These are phyloP conservation scores for Nasonia longicornis DNA, from an alignment of 1,140 invertebrate species.

Conservation along the genomic window DNA sequence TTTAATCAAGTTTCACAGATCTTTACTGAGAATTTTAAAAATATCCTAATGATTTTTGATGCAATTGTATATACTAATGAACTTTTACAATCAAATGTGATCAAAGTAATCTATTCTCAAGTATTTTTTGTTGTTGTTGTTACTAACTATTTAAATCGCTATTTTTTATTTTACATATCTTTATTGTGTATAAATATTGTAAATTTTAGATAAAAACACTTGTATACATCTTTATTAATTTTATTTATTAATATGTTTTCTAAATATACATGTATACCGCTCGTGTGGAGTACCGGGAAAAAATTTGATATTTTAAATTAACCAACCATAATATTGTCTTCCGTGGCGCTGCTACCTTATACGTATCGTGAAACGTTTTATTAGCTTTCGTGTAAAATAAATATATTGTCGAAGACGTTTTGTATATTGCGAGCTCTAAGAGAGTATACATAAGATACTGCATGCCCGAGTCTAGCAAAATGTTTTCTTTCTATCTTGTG, in stretches of 20 bases:
- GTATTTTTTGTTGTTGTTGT: background rate
- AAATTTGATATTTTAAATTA: slow-evolving; percentile 28
- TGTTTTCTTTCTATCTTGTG: background rate
- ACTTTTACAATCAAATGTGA: background rate
- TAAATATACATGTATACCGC: background rate
- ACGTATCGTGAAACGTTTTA: slow-evolving; percentile 31
- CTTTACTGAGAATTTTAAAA: background rate
- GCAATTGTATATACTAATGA: background rate
- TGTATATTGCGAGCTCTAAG: slow-evolving; percentile 22
- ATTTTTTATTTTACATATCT: slow-evolving; percentile 1
- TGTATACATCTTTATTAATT: background rate
- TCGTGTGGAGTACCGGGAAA: background rate
- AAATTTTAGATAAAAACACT: slow-evolving; percentile 4
- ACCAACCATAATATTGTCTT: slow-evolving; percentile 38
- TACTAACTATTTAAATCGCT: background rate
- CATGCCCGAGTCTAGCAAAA: background rate
- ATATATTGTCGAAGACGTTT: slow-evolving; percentile 9
- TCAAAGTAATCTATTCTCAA: background rate
- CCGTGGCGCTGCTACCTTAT: slow-evolving; percentile 34
- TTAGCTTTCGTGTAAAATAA: slow-evolving; percentile 21
- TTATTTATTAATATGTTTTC: background rate
- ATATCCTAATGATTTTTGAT: background rate
- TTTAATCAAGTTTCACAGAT: background rate
- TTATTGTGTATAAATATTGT: background rate
- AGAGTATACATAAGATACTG: slow-evolving; percentile 11